A percentile compares a stretch with the other conserved stretches of the same genome.
phyloP scores from a whole-genome alignment of 2,888 invertebrate genomes.

The Craniophora ligustri region DNA sequence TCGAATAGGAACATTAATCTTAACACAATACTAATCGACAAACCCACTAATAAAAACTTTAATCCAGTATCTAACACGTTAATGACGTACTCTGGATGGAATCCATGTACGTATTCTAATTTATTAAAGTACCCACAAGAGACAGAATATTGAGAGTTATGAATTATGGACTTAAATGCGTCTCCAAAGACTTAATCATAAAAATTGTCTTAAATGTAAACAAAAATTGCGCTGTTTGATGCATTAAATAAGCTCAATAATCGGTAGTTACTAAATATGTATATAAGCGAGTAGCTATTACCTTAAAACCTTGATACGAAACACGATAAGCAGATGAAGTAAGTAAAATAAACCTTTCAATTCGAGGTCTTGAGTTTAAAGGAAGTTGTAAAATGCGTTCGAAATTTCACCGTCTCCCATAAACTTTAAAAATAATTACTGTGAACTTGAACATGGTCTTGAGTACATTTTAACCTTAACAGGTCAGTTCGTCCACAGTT shows the following conservation, averaged over 20 bases:
- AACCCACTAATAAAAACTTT: no score
- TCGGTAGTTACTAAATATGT: no score
- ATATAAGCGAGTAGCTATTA: background rate
- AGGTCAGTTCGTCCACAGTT: conserved; percentile 38
- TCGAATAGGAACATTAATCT: no score
- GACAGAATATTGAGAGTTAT: no score
- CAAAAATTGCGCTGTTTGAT: background rate
- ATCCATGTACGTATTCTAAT: no score
- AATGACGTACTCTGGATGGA: no score
- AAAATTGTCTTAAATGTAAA: background rate
- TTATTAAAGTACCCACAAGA: no score
- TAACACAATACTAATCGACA: no score
- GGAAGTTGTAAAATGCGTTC: conserved; percentile 34
- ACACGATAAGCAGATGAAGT: conserved; percentile 8
- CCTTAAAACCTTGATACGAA: conserved; percentile 2
- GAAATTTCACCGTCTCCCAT: conserved; percentile 38
- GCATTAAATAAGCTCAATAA: background rate
- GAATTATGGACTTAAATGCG: no score
- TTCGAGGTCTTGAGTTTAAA: conserved; percentile 26
- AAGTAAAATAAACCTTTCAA: conserved; percentile 14
- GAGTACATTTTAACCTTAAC: conserved; percentile 39
- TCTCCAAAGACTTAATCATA: background rate
- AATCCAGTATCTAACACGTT: no score
- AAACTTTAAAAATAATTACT: conserved; percentile 34
- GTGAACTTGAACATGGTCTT: conserved; percentile 41